Evolutionary conservation across 37 sponge, comb jelly and placozoan genomes (phyloP).

Genomic region (Cliona cf. orientalis): DNA sequence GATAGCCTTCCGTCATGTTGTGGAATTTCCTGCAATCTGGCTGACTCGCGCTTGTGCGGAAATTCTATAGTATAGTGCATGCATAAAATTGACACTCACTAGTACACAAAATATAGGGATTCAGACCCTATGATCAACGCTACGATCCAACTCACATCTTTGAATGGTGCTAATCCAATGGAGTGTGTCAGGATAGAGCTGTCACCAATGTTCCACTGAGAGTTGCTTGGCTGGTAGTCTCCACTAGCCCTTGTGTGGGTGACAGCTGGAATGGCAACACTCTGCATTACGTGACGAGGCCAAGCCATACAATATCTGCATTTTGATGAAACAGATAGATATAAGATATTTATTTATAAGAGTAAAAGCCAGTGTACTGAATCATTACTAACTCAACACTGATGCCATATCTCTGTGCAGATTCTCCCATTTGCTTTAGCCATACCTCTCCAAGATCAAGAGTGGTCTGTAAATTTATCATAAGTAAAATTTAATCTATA

Average conservation of each 20-base stretch:
- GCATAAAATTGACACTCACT: neutral
- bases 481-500: neutral
- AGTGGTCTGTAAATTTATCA: conserved; percentile 4
- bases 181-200: conserved; percentile 67
- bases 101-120: neutral
- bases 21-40: neutral
- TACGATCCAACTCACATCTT: conserved; percentile 65
- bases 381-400: conserved; percentile 76
- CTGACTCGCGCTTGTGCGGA: conserved; percentile 46
- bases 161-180: conserved; percentile 77
- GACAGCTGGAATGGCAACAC: conserved; percentile 58
- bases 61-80: conserved; percentile 27
- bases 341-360: too few species aligned
- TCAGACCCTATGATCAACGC: too few species aligned
- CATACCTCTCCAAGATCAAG: conserved; percentile 51
- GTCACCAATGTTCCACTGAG: conserved; percentile 84
- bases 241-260: conserved; percentile 76
- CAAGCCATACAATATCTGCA: conserved; percentile 84
- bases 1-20: conserved; percentile 39
- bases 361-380: too few species aligned
- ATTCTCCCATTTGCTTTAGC: conserved; percentile 78
- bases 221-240: conserved; percentile 80
- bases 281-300: conserved; percentile 69
- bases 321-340: too few species aligned
- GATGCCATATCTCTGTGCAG: conserved; percentile 62